Base-by-base conservation (phyloP, 2,888 invertebrate species). In the Drosophila falleni region DNA sequence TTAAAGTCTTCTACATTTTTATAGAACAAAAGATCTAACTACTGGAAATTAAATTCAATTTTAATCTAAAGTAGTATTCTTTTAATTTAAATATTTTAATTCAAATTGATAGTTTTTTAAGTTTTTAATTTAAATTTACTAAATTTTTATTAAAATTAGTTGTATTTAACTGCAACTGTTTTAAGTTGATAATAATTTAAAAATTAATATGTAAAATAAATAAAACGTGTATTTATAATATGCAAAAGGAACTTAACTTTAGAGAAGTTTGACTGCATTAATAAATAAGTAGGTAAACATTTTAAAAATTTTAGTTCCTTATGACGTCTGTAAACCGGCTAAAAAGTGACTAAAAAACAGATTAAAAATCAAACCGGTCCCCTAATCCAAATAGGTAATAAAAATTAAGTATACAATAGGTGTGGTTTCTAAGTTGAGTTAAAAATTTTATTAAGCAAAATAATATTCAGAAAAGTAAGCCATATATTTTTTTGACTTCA, bases 381-480 rank as follows among this genome's bases (percentile, higher is more conserved):
- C 0, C 8, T n/a, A n/a, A 5, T 0, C 35, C 9, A 33, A 49
- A 16, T 15, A 13, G 31, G 5, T 13, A 33, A 33, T 19, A 41
- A 15, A 51, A 51, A 26, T 37, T 23, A 29, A 41, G 39, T 16
- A 53, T 39, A 39, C 26, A 26, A 46, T 11, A 8, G 53, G 16
- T 16, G 13, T 29, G 15, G 15, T 15, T 6, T 26, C 26, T 11
- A 5, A 4, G 19, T 19, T 19, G 19, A 19, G 1, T 19, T 6
- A 26, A 11, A 37, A 26, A 15, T 53, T n/a, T n/a, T 23, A 23
- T 23, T 5, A 42, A 33, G 35, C 19, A 11, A 16, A 16, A 16
- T 10, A 16, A 11, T 11, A 19, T 42, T 1, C 11, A 5, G 11
- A 23, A 23, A 23, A 23, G 11, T 23, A 23, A 23, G 6, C 23